Base-by-base conservation (phyloP, 2,888 invertebrate species). In the Frankliniella fusca region DNA sequence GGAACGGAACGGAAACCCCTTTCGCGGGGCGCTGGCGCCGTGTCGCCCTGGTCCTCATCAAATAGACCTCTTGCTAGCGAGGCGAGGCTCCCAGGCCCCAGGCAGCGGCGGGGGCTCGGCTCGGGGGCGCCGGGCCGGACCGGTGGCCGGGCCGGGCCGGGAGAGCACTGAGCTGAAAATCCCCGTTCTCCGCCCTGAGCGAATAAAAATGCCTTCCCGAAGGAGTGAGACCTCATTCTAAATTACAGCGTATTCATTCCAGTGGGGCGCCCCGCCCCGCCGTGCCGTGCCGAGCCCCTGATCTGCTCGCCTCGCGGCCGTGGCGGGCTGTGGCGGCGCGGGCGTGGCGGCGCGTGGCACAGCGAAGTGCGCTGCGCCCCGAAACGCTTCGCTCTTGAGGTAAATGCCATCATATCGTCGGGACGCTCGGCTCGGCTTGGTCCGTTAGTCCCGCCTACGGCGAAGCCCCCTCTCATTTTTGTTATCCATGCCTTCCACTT, bases 201-300 rank as follows among this genome's bases (percentile, higher is more conserved):
- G 70, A 27, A 76, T n/a, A 23, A 76, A 23, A 23, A 76, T n/a
- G 27, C 70, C 27, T 70, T 27, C 70, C 70, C 27, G 23, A 76
- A 76, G 54, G 54, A 54, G 54, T 20, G 8, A 7, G 54, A 23
- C 70, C 70, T 8, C 9, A 27, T 76, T n/a, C 70, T 76, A 76
- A 76, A 76, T 76, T 76, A 76, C 70, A 23, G 70, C 23, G 70
- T 23, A 76, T 27, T 76, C 70, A 76, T 76, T 76, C 70, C 70
- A 1, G 38, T 5, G 38, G 38, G 38, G 38, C 23, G 70, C 70
- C 70, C 70, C 23, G 70, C 70, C 70, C 23, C 3, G 70, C 70
- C 10, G 3, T n/a, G n/a, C 38, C 38, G 38, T 38, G 38, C 38
- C 2, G 5, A 38, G 38, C 38, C 38, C 38, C 38, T 38, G 38